Evolutionary conservation across 2,797 vertebrate species (phyloP), one percentile per base, ranked within the genome.

Genomic region (Myotis daubentonii): DNA sequence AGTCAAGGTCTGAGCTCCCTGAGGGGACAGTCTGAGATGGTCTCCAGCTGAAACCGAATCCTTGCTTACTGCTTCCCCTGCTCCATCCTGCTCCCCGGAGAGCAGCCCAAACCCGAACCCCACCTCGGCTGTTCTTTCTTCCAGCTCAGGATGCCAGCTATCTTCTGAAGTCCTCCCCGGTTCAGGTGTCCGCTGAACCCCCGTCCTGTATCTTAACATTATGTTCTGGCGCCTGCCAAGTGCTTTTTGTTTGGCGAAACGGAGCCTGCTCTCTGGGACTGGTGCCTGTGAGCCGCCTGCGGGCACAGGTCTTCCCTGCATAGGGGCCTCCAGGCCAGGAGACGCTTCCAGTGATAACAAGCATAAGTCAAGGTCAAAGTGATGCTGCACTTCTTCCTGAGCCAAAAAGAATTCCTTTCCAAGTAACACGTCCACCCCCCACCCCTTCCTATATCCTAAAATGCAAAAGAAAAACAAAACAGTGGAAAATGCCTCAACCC

Each of bases 401-500:
- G 70, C 30, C 19, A 23, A 85, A 81, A 49, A 55, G 33, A 81
- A 79, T 62, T 81, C 23, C 51, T 86, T 79, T 88, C 41, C 80
- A 30, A 83, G 66, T 19, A 79, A 47, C 30, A 60, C 36, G 68
- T 38, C 38, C 62, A 47, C 55, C 41, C 22, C n/a, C 4, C 6
- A n/a, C 8, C 41, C 41, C 41, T 81, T 49, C 38, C 66, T 57
- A 36, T 44, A 55, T 68, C 65, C 80, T 94, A 62, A 94, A 91
- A 74, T 47, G 36, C 83, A 89, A 74, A 87, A 75, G 76, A 75
- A 88, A 94, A 70, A 74, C 36, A 41, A 89, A 82, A 94, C 96
- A 94, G 87, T 68, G 80, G 78, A 72, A 94, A 92, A 85, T 47
- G 78, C 44, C 80, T 92, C 33, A 87, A 68, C 62, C 84, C 84